Base-by-base conservation (phyloP, 2,797 vertebrate species). In the Gymnoscopelus braueri region DNA sequence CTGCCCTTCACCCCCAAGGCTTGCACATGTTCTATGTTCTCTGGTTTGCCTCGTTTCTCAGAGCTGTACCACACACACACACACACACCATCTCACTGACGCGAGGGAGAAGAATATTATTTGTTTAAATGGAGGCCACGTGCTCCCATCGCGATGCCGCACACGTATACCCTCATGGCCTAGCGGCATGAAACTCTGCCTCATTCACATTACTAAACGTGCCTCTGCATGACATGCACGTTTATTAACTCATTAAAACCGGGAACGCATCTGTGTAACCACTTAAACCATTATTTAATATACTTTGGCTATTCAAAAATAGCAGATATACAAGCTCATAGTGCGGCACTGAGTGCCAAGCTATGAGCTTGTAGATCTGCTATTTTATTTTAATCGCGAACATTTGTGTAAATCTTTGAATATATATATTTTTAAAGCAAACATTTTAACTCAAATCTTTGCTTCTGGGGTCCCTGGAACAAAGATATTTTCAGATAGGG, bases 21-120 rank as follows among this genome's bases (percentile, higher is more conserved):
- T 70, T 88, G 78, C 85, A 88, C 88, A 84, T 91, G 89, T 80
- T 90, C 78, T 32, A 9, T 63, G 66, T 81, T 83, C 75, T 82
- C 65, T 70, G 60, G 57, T 49, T 75, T 63, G 58, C 65, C 68
- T 82, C 71, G 83, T 84, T 87, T 84, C 77, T 65, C 60, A 63
- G 72, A 62, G 15, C 35, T 48, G 79, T 70, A 44, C 8, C 39
- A 2, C 7, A 44, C 39, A 44, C 39, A 44, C 0, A 10, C 8
- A 44, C 39, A 44, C 8, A 44, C 39, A 44, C 39, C 84, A 65
- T 81, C 77, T 71, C 80, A 64, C 74, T 75, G 78, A 79, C 82
- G 69, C 67, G 47, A 66, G 10, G 29, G 47, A 79, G 76, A 71
- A 75, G 62, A 81, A 72, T 54, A 53, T 54, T 4, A 53, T 75